Base-by-base conservation (phyloP, 1,140 invertebrate species). In the Micrasema longulum region DNA sequence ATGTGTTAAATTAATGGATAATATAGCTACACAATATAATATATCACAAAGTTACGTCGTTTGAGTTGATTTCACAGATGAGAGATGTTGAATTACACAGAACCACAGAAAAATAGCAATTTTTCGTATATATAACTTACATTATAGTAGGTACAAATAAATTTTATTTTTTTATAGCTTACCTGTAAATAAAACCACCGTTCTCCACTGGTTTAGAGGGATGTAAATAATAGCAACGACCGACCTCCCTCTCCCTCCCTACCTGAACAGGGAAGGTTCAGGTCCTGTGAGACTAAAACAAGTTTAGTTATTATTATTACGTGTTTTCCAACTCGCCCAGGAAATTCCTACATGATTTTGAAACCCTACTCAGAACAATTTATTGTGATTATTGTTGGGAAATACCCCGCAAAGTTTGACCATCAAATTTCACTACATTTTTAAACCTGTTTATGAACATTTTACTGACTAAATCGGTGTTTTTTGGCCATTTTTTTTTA, bases 371-470 rank as follows among this genome's bases (percentile, higher is more conserved):
- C 55, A 14, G 11, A 60, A 11, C 55, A 12, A 5, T 60, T 60
- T 60, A 60, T 41, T 14, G 55, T 60, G 55, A 60, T 60, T 60
- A 60, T 60, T 60, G 55, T 55, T 55, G 12, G 10, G 31, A 55
- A 55, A 55, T 23, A 16, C 22, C 52, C 55, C 14, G 18, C 35
- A 38, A 57, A 41, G 35, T 60, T 60, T 2, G 6, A 31, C 55
- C 22, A 48, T 48, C 47, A 48, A 48, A 48, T 48, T 22, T 48
- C 47, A 48, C 47, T 18, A 48, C 47, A 20, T 48, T 48, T 48
- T 48, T 20, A 48, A 20, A 20, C 16, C 47, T 7, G n/a, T 18
- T 48, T 48, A 18, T 22, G 3, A 7, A 2, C 47, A 20, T 11
- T 20, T 11, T 10, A 18, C 20, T 11, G 14, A 7, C 26, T n/a